phyloP scores from a whole-genome alignment of 2,888 invertebrate species.

The Ichneumon xanthorius region DNA sequence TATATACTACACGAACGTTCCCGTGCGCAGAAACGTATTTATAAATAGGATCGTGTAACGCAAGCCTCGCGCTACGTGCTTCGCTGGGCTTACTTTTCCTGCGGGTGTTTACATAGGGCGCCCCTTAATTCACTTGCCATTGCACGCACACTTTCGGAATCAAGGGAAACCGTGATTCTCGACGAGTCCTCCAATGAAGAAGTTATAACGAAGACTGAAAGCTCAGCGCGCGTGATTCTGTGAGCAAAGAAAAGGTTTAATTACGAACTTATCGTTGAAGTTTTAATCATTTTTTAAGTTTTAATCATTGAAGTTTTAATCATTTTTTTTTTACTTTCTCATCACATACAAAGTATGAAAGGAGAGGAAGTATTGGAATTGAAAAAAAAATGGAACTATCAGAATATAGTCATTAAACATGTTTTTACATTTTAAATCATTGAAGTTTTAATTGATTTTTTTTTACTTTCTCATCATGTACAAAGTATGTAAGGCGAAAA shows the following conservation, averaged over 20 bases:
- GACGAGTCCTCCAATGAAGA: slow-evolving; percentile 3
- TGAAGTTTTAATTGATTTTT: no score
- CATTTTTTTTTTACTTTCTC: not conserved
- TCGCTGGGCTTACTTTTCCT: slow-evolving; percentile 44
- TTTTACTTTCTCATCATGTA: no score
- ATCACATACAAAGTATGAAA: not conserved
- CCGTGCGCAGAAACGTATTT: slow-evolving; percentile 49
- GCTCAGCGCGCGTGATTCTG: not conserved
- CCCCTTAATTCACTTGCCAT: slow-evolving; percentile 16
- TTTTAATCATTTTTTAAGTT: no score
- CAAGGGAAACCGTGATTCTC: not conserved
- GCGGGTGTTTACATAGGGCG: slow-evolving; percentile 46
- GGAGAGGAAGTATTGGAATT: not conserved
- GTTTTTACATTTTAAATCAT: no score
- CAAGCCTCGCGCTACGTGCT: slow-evolving; percentile 36
- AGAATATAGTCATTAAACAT: no score
- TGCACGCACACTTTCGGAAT: slow-evolving; percentile 31
- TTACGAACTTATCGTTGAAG: not conserved
- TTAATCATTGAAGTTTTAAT: not conserved
- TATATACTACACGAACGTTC: not conserved
- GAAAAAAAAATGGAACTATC: not conserved
- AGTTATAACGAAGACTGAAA: not conserved
- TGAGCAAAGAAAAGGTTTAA: not conserved
- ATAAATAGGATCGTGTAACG: slow-evolving; percentile 47
- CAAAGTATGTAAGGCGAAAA: no score